Base-by-base conservation (phyloP, 2,113 vertebrate genomes). In the Sterrhoptilus dennistouni region DNA sequence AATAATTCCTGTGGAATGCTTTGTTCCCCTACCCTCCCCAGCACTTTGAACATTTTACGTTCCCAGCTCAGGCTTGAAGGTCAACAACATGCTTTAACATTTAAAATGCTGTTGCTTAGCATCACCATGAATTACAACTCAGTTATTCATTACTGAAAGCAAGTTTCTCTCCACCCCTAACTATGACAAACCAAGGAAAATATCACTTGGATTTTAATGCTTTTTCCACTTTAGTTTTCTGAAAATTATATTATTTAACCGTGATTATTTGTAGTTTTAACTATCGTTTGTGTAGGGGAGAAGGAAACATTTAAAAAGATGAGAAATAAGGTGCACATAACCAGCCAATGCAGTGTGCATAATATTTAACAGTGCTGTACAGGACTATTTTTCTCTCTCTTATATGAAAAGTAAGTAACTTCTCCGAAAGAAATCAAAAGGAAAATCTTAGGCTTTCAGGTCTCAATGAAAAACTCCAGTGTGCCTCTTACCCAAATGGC, bases 41-140 rank as follows among this genome's bases (percentile, higher is more conserved):
- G 40, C 3, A 88, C 18, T 70, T 53, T 2, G 4, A 93, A 79
- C 47, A 66, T 66, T 29, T 1, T 52, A 69, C 77, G 21, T 61
- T 92, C 45, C 50, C 85, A 91, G 25, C 31, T 85, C 42, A 57
- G 47, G 36, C 75, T 15, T 90, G 79, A 95, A 95, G 68, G 66
- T 94, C 87, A 89, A 78, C 45, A 83, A 74, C 47, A 29, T 45
- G 6, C 47, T 81, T 96, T 66, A 87, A 83, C 54, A 70, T 66
- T 91, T 83, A 56, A 86, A 59, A 50, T 49, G 56, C 7, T 90
- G 68, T 44, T 93, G 83, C 90, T 90, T 90, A 95, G 72, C 83
- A 89, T 93, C 76, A 77, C 49, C n/a, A 36, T 42, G 64, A 88
- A 75, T 63, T 94, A 45, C 36, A 86, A 29, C 38, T 80, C 11